Evolutionary conservation across 2,888 invertebrate species (phyloP).

Genomic region (Ichneumon xanthorius): DNA sequence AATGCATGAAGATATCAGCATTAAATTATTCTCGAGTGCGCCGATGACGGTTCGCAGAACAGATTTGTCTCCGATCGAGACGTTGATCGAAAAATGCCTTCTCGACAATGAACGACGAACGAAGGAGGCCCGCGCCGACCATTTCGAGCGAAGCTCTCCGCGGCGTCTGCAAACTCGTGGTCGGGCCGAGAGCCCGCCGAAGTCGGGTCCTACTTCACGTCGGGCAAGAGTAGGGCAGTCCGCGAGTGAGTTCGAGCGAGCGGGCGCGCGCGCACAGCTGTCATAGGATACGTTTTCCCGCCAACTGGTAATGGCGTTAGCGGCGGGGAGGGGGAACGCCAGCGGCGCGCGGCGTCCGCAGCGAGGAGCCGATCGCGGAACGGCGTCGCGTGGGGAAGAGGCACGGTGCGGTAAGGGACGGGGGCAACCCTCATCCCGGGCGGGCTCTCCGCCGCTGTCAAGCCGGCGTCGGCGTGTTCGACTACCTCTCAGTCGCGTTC

Average conservation of each 20-base stretch:
- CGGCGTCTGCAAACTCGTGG: conserved; percentile 23
- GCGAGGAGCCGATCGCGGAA: conserved; percentile 16
- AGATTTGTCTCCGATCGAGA: background rate
- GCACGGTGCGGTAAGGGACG: conserved; percentile 28
- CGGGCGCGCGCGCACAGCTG: conserved; percentile 68
- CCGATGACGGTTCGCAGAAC: too few species aligned
- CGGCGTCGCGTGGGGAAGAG: conserved; percentile 46
- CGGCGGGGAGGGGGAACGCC: conserved; percentile 44
- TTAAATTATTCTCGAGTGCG: too few species aligned
- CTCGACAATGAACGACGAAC: background rate
- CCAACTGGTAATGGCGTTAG: conserved; percentile 71
- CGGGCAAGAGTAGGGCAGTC: conserved; percentile 56
- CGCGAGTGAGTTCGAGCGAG: conserved; percentile 12
- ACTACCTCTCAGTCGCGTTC: conserved; percentile 72
- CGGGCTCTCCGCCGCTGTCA: conserved; percentile 72
- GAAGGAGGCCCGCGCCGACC: background rate
- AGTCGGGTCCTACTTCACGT: conserved; percentile 64
- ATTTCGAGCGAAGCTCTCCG: conserved; percentile 2
- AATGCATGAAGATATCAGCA: too few species aligned
- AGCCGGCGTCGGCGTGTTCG: conserved; percentile 75
- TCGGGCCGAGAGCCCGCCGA: conserved; percentile 3
- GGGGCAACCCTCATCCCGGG: conserved; percentile 60
- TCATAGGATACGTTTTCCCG: conserved; percentile 77
- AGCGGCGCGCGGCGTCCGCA: conserved; percentile 33
- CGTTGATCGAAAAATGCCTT: too few species aligned